phyloP scores from a whole-genome alignment of 2,888 invertebrate genomes.

The Drosophila mimica region DNA sequence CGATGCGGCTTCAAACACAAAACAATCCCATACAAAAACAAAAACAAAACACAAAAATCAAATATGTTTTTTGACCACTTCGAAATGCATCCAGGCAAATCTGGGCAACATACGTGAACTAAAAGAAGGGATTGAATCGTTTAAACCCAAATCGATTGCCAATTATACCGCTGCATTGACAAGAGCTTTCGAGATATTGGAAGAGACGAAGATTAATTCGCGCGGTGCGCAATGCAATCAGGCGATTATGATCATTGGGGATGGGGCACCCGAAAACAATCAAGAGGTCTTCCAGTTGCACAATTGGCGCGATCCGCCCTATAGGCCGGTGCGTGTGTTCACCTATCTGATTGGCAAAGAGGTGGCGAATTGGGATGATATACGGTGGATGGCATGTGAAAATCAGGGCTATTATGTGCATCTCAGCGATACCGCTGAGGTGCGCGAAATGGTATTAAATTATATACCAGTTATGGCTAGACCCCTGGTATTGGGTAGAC shows the following conservation, averaged over 20 bases:
- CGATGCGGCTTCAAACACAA: slow-evolving; percentile 57
- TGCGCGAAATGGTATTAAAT: slow-evolving; percentile 97
- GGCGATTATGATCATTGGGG: slow-evolving; percentile 99
- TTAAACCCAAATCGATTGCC: slow-evolving; percentile 95
- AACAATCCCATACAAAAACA: slow-evolving; percentile 29
- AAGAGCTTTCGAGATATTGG: slow-evolving; percentile 94
- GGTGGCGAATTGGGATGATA: slow-evolving; percentile 95
- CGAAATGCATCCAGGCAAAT: slow-evolving; percentile 88
- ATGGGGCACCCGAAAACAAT: slow-evolving; percentile 97
- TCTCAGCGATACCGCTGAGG: slow-evolving; percentile 97
- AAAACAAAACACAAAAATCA: slow-evolving; percentile 11
- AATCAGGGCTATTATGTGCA: slow-evolving; percentile 98
- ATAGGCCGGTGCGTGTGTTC: slow-evolving; percentile 96
- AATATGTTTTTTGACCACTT: slow-evolving; percentile 49
- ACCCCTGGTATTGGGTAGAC: slow-evolving; percentile 94
- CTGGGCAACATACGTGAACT: slow-evolving; percentile 93
- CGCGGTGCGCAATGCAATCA: slow-evolving; percentile 93
- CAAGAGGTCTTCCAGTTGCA: slow-evolving; percentile 95
- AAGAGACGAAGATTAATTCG: slow-evolving; percentile 87
- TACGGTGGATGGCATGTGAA: slow-evolving; percentile 99
- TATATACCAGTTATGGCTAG: slow-evolving; percentile 99
- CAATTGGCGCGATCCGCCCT: slow-evolving; percentile 91
- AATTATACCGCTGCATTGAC: slow-evolving; percentile 96
- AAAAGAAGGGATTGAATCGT: slow-evolving; percentile 91
- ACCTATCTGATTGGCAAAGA: slow-evolving; percentile 98